Evolutionary conservation across 2,113 vertebrate genomes (phyloP).

Genomic region (Psephotus haematonotus): DNA sequence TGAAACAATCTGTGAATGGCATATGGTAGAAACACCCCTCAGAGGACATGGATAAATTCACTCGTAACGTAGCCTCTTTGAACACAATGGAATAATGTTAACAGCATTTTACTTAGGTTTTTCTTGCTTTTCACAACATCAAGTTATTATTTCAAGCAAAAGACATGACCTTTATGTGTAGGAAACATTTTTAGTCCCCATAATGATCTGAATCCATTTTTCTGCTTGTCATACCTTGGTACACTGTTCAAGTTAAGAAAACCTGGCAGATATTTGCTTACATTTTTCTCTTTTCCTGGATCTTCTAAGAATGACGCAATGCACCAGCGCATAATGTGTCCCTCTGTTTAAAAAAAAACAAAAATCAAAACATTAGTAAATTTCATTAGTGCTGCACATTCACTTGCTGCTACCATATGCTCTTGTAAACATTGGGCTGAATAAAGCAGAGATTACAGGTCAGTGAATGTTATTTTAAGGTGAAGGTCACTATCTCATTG

Average conservation of each 20-base stretch:
- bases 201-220: neutral
- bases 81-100: neutral
- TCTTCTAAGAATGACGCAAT: conserved; percentile 69
- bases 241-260: neutral
- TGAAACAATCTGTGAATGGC: neutral
- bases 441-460: neutral
- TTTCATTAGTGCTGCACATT: neutral
- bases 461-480: neutral
- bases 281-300: conserved; percentile 61
- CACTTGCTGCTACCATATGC: neutral
- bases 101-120: neutral
- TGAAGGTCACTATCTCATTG: neutral
- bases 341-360: conserved; percentile 58
- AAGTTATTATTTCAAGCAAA: neutral
- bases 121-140: neutral
- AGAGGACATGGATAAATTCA: neutral
- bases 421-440: neutral
- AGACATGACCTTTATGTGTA: neutral
- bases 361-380: neutral
- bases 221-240: neutral
- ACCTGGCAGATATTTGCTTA: conserved; percentile 31
- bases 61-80: neutral
- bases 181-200: neutral
- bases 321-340: conserved; percentile 62
- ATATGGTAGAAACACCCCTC: neutral